A percentile compares a stretch with the other conserved stretches of the same genome.
Evolutionary conservation across 2,113 vertebrate species (phyloP).

Genomic region (Oceanites oceanicus): DNA sequence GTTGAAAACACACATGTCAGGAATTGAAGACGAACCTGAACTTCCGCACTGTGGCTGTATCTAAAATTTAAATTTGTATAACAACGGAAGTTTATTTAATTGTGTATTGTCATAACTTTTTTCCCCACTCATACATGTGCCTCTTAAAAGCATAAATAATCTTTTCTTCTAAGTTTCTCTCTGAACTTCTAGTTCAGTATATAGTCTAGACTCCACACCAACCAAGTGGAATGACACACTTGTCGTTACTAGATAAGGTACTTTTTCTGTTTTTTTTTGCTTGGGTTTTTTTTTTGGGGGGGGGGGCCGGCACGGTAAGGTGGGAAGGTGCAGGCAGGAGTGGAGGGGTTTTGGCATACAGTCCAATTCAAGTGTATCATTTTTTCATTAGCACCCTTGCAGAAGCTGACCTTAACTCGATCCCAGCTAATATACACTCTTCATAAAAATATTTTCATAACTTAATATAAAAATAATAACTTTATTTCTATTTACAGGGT

Average conservation of each 20-base stretch:
- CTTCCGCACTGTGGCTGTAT: constrained; percentile 97
- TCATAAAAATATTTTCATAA: background rate
- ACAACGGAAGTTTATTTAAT: background rate
- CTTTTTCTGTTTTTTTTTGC: background rate
- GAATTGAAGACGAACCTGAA: constrained; percentile 97
- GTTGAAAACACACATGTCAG: constrained; percentile 98
- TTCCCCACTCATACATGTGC: rapidly evolving
- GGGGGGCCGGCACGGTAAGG: too few species aligned
- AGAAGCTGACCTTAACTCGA: background rate
- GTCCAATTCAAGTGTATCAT: background rate
- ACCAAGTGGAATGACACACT: background rate
- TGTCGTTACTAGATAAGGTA: background rate
- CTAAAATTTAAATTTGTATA: constrained; percentile 67
- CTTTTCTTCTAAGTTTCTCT: background rate
- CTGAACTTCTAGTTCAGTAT: background rate
- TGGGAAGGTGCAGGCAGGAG: too few species aligned
- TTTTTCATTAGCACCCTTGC: background rate
- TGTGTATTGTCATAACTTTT: background rate
- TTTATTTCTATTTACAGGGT: background rate
- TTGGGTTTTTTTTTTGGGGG: too few species aligned
- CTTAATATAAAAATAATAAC: background rate
- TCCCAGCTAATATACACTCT: background rate
- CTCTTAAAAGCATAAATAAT: background rate
- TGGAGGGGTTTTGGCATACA: rapidly evolving
- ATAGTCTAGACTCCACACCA: background rate